Conservation (phyloP, 2,888 invertebrate species). For the Ichneumoninae sp. region DNA sequence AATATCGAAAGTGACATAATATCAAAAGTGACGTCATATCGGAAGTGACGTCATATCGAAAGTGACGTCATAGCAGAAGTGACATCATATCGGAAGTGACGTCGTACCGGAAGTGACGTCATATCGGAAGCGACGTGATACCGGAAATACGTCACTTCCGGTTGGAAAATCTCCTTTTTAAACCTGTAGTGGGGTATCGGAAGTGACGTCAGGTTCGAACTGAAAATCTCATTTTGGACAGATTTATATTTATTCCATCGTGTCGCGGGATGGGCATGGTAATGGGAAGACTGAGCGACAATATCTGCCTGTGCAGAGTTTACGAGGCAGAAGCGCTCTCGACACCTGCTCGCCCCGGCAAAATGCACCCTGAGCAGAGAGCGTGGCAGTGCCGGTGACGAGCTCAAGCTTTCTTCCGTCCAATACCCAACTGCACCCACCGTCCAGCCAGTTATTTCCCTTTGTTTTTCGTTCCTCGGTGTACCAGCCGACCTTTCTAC, state of each 20-base stretch:
- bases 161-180: background rate
- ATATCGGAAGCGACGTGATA: no score
- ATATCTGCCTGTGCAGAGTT: constrained; percentile 53
- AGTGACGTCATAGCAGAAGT: no score
- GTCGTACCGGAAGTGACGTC: no score
- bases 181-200: background rate
- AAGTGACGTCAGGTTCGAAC: background rate
- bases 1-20: no score
- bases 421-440: background rate
- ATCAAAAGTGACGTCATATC: no score
- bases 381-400: background rate
- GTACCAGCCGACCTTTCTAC: constrained; percentile 3
- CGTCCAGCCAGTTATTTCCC: constrained; percentile 23
- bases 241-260: constrained; percentile 50
- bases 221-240: background rate
- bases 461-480: constrained; percentile 26
- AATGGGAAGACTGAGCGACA: constrained; percentile 42
- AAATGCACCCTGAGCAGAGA: constrained; percentile 13
- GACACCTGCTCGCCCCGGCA: constrained; percentile 54
- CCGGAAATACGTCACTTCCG: no score
- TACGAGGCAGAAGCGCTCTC: constrained; percentile 50
- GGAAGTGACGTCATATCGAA: no score
- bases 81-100: no score
- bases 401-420: constrained; percentile 21
- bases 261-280: constrained; percentile 17